Conservation (phyloP, 2,888 invertebrate genomes). For the Chydorus sphaericus region DNA sequence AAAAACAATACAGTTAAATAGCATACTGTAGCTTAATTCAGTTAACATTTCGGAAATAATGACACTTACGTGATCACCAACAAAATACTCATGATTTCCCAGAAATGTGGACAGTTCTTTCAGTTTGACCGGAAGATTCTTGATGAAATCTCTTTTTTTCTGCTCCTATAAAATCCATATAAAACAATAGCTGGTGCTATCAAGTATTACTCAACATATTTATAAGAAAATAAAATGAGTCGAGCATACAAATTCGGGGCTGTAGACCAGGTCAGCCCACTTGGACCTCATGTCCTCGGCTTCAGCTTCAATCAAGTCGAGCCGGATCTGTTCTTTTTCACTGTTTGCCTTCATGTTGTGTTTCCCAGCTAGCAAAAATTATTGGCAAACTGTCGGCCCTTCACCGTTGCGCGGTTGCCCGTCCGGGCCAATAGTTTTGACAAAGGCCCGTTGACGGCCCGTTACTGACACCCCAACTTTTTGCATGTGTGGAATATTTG, state of each 20-base stretch:
- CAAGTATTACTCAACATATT: not conserved
- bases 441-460: no score
- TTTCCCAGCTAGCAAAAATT: slow-evolving; percentile 32
- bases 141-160: slow-evolving; percentile 26
- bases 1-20: no score
- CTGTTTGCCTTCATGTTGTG: slow-evolving; percentile 29
- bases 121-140: slow-evolving; percentile 24
- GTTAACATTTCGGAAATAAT: not conserved
- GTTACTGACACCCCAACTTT: no score
- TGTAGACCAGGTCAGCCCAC: slow-evolving; percentile 28
- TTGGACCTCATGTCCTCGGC: slow-evolving; percentile 29
- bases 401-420: no score
- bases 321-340: slow-evolving; percentile 26
- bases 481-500: no score
- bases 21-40: no score
- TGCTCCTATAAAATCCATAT: slow-evolving; percentile 26
- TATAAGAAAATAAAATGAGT: no score
- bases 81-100: slow-evolving; percentile 29
- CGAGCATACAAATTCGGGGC: slow-evolving; percentile 26
- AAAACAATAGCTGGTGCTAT: not conserved
- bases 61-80: slow-evolving; percentile 29
- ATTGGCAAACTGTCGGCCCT: no score
- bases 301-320: slow-evolving; percentile 29
- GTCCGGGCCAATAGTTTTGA: no score
- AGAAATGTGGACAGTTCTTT: slow-evolving; percentile 28